Base-by-base conservation (phyloP, 1,140 invertebrate genomes). In the Probaryconus sp. region DNA sequence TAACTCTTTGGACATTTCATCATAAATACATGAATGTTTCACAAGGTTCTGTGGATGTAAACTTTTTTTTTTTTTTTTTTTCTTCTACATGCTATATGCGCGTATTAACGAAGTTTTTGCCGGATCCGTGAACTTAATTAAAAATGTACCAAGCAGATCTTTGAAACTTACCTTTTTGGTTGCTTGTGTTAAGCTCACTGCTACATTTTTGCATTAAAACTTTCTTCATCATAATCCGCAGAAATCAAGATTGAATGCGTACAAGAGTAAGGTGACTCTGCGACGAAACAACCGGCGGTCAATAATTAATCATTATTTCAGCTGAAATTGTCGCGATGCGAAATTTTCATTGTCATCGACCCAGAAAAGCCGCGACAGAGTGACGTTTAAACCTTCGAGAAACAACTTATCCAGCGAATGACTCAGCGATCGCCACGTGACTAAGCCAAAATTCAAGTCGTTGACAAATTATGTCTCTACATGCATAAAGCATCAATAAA, bases 201-300 rank as follows among this genome's bases (percentile, higher is more conserved):
- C 7, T 24, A 7, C 21, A 24, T 24, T 24, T 4, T 4, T 7
- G 21, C 21, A 7, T 4, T 24, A 24, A 35, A 35, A 35, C 11
- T 35, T 35, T 35, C 33, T 14, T 35, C 33, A 14, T 35, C 33
- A 13, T 35, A 35, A 13, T 35, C 33, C 10, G 33, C 10, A 14
- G 10, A 35, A 35, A 11, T 11, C 6, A 35, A 35, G 33, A 11
- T 35, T 14, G 33, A 35, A 10, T 10, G n/a, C 2, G 30, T 2
- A 31, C 30, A 10, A 2, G 21, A 3, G 30, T 5, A 5, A 10
- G 3, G 30, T 5, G 3, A 2, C 5, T 31, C n/a, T 31, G 30
- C 30, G n/a, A n/a, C n/a, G 30, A 10, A 7, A 10, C 30, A 5
- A n/a, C n/a, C 30, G 3, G 30, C n/a, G 30, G 30, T 31, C 30